Base-by-base conservation (phyloP, 2,113 vertebrate genomes). In the Nestor notabilis region DNA sequence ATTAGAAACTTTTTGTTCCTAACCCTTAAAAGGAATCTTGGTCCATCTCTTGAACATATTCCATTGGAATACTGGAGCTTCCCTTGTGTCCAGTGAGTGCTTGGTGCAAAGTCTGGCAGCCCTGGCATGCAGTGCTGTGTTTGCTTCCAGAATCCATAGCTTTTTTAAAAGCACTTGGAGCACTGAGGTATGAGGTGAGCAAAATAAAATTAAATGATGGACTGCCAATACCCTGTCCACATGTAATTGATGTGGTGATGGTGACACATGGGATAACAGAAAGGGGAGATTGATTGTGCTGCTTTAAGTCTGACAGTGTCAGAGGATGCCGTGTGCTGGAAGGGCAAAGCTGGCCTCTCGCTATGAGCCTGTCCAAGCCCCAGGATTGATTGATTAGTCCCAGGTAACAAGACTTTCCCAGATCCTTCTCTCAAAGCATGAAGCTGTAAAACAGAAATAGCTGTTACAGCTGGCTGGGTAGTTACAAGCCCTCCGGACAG, bases 71-170 rank as follows among this genome's bases (percentile, higher is more conserved):
- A 11, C 17, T 56, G 23, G 15, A n/a, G 27, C 64, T 90, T 58
- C 37, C 46, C 33, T 56, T 4, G 39, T 35, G 37, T 18, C 23
- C 0, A 1, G 29, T 35, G 53, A 43, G 41, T 7, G 1, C n/a
- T 19, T 2, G 3, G 31, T 60, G 83, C 56, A 21, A 39, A 80
- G 47, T 66, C 41, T 0, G 0, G 78, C 85, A 44, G 63, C 46
- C 28, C 19, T 76, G 82, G 78, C 68, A 46, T 0, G 0, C 1
- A 0, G 49, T 31, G 47, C 71, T 0, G 1, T 2, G 2, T 68
- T 91, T 65, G 29, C 33, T 44, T 65, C 46, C 31, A 0, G 0
- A 37, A 85, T 78, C 82, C 43, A 0, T 2, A n/a, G 55, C 50
- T 85, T 71, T 87, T 80, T 64, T 66, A 44, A 75, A 84, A 92